Evolutionary conservation across 2,888 invertebrate species (phyloP).

Genomic region (Aplocera efformata): DNA sequence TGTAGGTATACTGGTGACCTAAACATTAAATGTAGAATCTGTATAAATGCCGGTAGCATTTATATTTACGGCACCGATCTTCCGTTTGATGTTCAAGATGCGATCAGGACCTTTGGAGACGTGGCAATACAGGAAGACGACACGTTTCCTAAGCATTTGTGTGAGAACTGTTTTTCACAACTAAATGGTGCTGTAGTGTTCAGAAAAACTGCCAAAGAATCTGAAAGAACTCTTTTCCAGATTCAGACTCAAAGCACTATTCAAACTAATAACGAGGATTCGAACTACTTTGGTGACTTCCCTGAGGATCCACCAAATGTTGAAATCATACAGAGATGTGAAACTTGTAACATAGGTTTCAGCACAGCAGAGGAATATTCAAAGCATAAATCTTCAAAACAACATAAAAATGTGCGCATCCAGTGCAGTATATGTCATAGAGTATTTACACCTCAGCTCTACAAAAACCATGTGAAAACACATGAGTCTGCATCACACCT

Average conservation of each 20-base stretch:
- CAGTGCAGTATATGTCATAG: slow-evolving; percentile 37
- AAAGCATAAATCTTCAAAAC: slow-evolving; percentile 17
- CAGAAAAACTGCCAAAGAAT: slow-evolving; percentile 45
- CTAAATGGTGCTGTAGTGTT: slow-evolving; percentile 47
- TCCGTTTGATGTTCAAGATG: slow-evolving; percentile 40
- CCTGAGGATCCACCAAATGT: background rate
- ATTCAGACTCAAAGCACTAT: background rate
- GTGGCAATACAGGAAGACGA: slow-evolving; percentile 44
- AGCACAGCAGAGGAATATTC: slow-evolving; percentile 14
- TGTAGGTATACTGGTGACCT: background rate
- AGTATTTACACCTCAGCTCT: slow-evolving; percentile 39
- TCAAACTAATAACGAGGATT: slow-evolving; percentile 7
- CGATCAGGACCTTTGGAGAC: slow-evolving; percentile 43
- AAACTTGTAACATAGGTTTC: slow-evolving; percentile 21
- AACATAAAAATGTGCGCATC: slow-evolving; percentile 24
- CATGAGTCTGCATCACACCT: slow-evolving; percentile 44
- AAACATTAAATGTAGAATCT: slow-evolving; percentile 48
- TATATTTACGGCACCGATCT: slow-evolving; percentile 39
- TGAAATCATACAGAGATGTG: slow-evolving; percentile 11
- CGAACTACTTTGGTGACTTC: too few species aligned
- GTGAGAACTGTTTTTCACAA: slow-evolving; percentile 40
- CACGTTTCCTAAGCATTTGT: slow-evolving; percentile 47
- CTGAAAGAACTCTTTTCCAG: slow-evolving; percentile 37
- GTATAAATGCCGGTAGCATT: slow-evolving; percentile 48
- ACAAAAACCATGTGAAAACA: slow-evolving; percentile 39